Evolutionary conservation across 2,797 vertebrate genomes (phyloP).

Genomic region (Valencia hispanica): DNA sequence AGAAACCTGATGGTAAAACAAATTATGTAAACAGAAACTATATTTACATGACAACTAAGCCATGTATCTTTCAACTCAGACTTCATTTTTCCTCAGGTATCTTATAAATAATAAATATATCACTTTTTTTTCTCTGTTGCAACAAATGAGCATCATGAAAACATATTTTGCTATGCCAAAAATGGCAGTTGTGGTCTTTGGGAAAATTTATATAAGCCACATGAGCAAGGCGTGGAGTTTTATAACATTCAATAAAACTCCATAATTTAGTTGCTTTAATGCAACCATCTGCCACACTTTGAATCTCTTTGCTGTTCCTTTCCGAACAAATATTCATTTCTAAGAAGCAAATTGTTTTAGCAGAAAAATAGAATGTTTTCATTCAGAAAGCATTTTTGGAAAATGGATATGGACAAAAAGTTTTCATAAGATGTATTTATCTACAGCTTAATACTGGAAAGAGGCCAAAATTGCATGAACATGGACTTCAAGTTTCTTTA

Average conservation of each 20-base stretch:
- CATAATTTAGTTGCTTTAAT: constrained; percentile 16
- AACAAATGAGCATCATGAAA: constrained; percentile 3
- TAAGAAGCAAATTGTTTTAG: constrained; percentile 12
- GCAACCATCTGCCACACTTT: not conserved
- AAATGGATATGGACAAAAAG: constrained; percentile 23
- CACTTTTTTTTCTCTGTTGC: not conserved
- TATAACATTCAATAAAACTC: constrained; percentile 31
- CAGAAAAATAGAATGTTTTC: constrained; percentile 32
- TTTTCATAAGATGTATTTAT: constrained; percentile 19
- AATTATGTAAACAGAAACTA: constrained; percentile 4
- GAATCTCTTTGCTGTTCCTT: constrained; percentile 5
- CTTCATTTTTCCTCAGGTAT: not conserved
- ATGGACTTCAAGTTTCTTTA: constrained; percentile 6
- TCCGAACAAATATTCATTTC: constrained; percentile 21
- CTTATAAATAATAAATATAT: constrained; percentile 2
- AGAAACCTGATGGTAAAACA: not conserved
- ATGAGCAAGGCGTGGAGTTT: constrained; percentile 16
- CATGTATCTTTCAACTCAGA: not conserved
- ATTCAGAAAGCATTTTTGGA: constrained; percentile 28
- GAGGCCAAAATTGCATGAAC: constrained; percentile 11
- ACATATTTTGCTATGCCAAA: constrained; percentile 10
- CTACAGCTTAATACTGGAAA: constrained; percentile 1
- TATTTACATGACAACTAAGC: constrained; percentile 2
- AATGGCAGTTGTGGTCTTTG: constrained; percentile 22
- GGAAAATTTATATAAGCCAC: constrained; percentile 23